phyloP scores from a whole-genome alignment of 2,888 invertebrate genomes.

The Blastobasis adustella region DNA sequence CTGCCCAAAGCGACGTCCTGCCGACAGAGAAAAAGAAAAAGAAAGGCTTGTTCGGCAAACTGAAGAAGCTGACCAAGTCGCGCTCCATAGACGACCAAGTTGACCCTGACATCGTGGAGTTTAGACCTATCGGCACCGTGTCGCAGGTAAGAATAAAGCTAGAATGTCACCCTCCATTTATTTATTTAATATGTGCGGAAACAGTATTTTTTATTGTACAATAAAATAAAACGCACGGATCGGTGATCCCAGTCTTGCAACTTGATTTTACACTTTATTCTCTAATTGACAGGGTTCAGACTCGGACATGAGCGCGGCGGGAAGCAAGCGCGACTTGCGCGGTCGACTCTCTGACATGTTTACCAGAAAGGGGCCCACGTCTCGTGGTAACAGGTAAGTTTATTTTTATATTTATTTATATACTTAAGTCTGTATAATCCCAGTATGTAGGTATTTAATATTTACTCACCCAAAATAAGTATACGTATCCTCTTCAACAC shows the following conservation, averaged over 20 bases:
- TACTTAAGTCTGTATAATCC: too few relatives aligned
- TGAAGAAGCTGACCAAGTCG: constrained; percentile 89
- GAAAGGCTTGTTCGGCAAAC: constrained; percentile 87
- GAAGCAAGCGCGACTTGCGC: constrained; percentile 85
- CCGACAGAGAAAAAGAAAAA: constrained; percentile 87
- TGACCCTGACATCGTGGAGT: constrained; percentile 57
- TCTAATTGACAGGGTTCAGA: constrained; percentile 76
- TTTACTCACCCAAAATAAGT: too few relatives aligned
- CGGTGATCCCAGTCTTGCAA: not conserved
- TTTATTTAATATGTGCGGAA: too few relatives aligned
- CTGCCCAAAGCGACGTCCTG: constrained; percentile 87
- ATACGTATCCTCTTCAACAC: too few relatives aligned
- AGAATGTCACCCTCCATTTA: too few relatives aligned
- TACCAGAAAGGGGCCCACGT: constrained; percentile 77
- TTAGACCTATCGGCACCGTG: constrained; percentile 69
- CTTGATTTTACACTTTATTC: not conserved
- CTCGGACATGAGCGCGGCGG: constrained; percentile 80
- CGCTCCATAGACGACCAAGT: constrained; percentile 84
- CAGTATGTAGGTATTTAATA: too few relatives aligned
- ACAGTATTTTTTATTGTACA: not conserved
- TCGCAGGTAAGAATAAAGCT: constrained; percentile 44
- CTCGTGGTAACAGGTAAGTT: constrained; percentile 80
- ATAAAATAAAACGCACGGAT: not conserved
- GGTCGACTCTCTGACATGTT: constrained; percentile 90
- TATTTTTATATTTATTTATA: not conserved